Evolutionary conservation across 2,113 vertebrate species (phyloP).

Genomic region (Corythornis cristatus): DNA sequence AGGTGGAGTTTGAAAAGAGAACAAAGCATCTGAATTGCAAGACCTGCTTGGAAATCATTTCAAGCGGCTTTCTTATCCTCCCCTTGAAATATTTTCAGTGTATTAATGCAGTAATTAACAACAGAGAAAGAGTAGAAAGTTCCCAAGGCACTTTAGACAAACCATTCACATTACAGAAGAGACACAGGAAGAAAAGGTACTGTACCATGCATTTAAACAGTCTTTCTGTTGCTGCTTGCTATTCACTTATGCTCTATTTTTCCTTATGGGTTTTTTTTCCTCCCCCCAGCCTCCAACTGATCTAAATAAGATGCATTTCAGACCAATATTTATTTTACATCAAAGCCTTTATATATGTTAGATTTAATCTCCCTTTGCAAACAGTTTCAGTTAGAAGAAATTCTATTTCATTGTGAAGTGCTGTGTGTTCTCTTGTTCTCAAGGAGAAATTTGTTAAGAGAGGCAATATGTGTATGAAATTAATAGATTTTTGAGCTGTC

Average conservation of each 20-base stretch:
- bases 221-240: not conserved
- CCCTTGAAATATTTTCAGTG: constrained; percentile 5
- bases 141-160: not conserved
- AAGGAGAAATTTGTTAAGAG: not conserved
- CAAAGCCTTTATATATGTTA: not conserved
- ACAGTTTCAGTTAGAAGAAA: not conserved
- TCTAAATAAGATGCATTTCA: not conserved
- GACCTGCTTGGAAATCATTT: constrained; percentile 30
- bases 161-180: constrained; percentile 11
- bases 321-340: not conserved
- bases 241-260: not conserved
- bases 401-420: not conserved
- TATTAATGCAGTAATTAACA: constrained; percentile 64
- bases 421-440: not conserved
- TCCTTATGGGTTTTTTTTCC: not conserved
- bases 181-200: constrained; percentile 15
- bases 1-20: not conserved
- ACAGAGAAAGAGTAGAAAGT: not conserved
- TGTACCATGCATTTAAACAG: constrained; percentile 5
- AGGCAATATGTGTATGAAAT: not conserved
- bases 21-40: not conserved
- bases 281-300: not conserved
- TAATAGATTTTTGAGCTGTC: not conserved
- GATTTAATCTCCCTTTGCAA: not conserved
- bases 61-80: not conserved